phyloP scores from a whole-genome alignment of 2,888 invertebrate species.

The Tenthredo notha region DNA sequence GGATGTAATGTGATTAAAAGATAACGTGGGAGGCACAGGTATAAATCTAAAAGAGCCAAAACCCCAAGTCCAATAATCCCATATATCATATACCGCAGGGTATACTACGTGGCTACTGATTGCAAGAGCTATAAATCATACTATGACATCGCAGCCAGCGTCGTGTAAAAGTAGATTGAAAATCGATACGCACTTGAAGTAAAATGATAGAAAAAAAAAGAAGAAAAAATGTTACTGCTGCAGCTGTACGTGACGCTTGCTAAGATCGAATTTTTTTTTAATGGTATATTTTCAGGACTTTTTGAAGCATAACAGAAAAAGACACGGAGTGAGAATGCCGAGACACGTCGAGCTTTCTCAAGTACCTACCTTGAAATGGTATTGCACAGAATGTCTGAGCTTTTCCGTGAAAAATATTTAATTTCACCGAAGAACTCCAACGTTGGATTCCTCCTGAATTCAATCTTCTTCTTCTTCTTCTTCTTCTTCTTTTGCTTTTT shows the following conservation, averaged over 20 bases:
- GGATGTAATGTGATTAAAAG: neutral
- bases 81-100: neutral
- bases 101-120: conserved; percentile 16
- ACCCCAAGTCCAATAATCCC: neutral
- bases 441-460: neutral
- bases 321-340: neutral
- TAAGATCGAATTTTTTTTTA: neutral
- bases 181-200: conserved; percentile 13
- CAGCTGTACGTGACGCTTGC: neutral
- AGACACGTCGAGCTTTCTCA: neutral
- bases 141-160: neutral
- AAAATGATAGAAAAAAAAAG: neutral
- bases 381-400: neutral
- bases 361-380: neutral
- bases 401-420: neutral
- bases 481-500: neutral
- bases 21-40: neutral
- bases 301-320: neutral
- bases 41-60: neutral
- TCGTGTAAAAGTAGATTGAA: conserved; percentile 29
- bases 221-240: neutral
- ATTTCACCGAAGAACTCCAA: neutral
- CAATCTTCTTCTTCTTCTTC: neutral
- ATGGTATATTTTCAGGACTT: neutral
- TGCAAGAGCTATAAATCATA: conserved; percentile 31